These are phyloP conservation scores for Stichopus chloronotus DNA, from an alignment of 35 echinoderm and acorn worm genomes.

Conservation along the genomic window DNA sequence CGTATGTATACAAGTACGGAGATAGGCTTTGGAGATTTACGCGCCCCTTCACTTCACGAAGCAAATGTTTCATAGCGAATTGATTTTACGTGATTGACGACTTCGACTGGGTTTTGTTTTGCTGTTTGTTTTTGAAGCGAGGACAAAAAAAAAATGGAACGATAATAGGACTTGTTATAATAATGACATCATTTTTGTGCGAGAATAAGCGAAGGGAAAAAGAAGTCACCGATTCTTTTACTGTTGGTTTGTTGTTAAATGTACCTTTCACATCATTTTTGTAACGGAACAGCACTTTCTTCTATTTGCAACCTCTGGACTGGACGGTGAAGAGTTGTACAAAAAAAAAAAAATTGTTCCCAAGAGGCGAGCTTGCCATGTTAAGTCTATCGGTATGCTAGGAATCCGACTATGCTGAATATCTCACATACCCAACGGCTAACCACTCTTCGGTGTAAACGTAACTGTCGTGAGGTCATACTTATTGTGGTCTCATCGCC, in stretches of 20 bases:
- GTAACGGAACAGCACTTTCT: not conserved
- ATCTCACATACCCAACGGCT: slow-evolving; percentile 64
- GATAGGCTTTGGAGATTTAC: not conserved
- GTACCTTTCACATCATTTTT: too few relatives aligned
- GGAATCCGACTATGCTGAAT: slow-evolving; percentile 55
- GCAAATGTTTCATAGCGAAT: slow-evolving; percentile 35
- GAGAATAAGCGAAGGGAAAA: not conserved
- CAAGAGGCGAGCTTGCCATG: slow-evolving; percentile 51
- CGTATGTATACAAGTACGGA: not conserved
- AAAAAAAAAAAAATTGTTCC: slow-evolving; percentile 24
- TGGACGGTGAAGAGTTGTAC: slow-evolving; percentile 5
- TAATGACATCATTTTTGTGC: not conserved
- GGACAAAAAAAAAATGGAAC: not conserved
- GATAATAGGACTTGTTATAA: too few relatives aligned
- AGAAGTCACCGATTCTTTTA: too few relatives aligned
- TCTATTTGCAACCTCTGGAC: not conserved
- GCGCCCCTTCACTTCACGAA: slow-evolving; percentile 12
- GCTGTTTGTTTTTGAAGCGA: not conserved
- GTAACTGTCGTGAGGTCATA: slow-evolving; percentile 11
- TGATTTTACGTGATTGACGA: slow-evolving; percentile 36
- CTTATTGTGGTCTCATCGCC: not conserved
- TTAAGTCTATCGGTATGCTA: slow-evolving; percentile 56
- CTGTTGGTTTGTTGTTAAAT: too few relatives aligned
- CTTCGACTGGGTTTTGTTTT: not conserved
- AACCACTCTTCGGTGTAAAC: slow-evolving; percentile 26